These are phyloP conservation scores for Alosa alosa DNA, from an alignment of 2,113 vertebrate genomes.

Conservation along the genomic window DNA sequence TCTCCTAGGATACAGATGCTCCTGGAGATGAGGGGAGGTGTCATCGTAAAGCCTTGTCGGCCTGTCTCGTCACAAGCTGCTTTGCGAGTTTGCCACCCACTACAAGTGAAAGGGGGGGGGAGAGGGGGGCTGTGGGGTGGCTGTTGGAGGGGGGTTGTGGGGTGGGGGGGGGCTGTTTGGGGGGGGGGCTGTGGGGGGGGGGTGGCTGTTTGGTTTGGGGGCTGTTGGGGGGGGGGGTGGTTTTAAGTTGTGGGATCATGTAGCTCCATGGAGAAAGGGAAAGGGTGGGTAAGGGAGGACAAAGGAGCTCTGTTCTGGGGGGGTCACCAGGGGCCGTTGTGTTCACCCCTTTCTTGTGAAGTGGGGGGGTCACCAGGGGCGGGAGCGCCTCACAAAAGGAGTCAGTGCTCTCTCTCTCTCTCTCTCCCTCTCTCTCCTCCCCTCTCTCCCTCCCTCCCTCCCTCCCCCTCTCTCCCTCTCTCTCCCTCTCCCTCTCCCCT, in stretches of 20 bases:
- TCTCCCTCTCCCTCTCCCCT: no score
- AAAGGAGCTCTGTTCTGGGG: conserved; percentile 81
- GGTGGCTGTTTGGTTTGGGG: conserved; percentile 27
- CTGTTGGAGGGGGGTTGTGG: conserved; percentile 24
- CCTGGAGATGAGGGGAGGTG: conserved; percentile 11
- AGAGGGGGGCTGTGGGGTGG: conserved; percentile 24
- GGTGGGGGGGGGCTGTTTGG: background rate
- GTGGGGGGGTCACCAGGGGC: conserved; percentile 65
- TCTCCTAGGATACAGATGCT: conserved; percentile 36
- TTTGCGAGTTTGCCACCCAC: conserved; percentile 51
- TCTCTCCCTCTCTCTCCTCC: no score
- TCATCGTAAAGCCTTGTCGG: conserved; percentile 48
- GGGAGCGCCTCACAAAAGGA: conserved; percentile 81
- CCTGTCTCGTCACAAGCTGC: conserved; percentile 57
- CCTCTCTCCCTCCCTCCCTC: no score
- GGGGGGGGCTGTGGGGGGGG: background rate
- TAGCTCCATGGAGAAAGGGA: conserved; percentile 76
- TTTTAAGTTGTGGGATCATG: conserved; percentile 75
- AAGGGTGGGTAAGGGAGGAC: conserved; percentile 73
- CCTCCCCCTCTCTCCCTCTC: no score
- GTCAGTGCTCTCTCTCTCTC: conserved; percentile 38
- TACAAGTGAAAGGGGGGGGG: conserved; percentile 32
- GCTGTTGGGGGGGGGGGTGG: conserved; percentile 49
- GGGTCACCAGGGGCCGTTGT: conserved; percentile 75
- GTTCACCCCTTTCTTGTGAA: conserved; percentile 84